Evolutionary conservation across 2,888 invertebrate genomes (phyloP), one percentile per base, ranked within the genome.

Genomic region (Lamproptera curius): DNA sequence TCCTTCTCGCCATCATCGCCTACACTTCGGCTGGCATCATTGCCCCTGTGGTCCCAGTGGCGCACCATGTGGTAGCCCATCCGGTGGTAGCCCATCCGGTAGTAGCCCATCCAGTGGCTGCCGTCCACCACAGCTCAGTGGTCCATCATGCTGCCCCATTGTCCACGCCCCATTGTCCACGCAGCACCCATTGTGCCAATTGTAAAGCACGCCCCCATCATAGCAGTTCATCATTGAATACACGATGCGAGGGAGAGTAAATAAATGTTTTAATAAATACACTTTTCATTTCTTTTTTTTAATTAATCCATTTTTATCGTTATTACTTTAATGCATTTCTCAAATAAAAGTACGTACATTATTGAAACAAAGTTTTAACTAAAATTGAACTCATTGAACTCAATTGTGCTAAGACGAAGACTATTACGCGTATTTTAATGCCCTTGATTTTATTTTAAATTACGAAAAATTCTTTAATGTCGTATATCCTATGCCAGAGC

Each of bases 1-100:
- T 82, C 23, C 59, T 90, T 45, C 64, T 85, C 41, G 83, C 84
- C 16, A 36, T 88, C 45, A 58, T 88, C 48, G 89, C 86, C 23
- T 65, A 73, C 37, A 80, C 69, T 4, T 75, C 78, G 42, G 83
- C 75, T 0, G 85, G 85, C 1, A 54, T 81, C 44, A 75, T 84
- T 49, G 77, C 79, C 0, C 82, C 83, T 2, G 59, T 82, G 13
- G 68, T 74, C 8, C 76, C 31, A 31, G 31, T 31, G 6, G 31
- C 11, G 44, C 73, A 68, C 52, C 65, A 63, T 0, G 68, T 73
- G 28, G 73, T 65, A 41, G 63, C 63, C 36, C 73, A 76, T 59
- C 63, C 70, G 0, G 65, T 67, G 6, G 67, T 67, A 42, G 20
- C 20, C 3, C 73, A 69, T 51, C 65, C 64, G 0, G 68, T 73